Percentiles rank a stretch among this genome's conserved stretches.
phyloP scores from a whole-genome alignment of 1,140 invertebrate species.

The Drosophila willistoni region DNA sequence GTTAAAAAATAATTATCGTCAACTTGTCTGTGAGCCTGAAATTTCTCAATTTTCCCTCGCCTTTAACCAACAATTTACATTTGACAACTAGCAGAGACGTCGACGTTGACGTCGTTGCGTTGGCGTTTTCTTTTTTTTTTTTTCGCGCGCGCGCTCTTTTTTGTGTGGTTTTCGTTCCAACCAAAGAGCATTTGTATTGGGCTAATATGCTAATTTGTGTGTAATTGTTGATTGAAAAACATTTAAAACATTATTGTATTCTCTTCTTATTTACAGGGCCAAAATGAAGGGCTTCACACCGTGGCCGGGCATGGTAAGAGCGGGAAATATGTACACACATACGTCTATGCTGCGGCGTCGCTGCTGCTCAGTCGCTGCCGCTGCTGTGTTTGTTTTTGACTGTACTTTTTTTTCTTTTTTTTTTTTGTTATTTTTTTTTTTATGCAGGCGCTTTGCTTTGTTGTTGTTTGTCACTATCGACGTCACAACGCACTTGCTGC shows the following conservation, averaged over 20 bases:
- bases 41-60: constrained; percentile 7
- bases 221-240: constrained; percentile 22
- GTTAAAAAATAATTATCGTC: constrained; percentile 45
- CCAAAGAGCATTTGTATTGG: constrained; percentile 27
- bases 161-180: constrained; percentile 22
- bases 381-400: constrained; percentile 75
- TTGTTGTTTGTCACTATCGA: constrained; percentile 32
- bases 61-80: constrained; percentile 10
- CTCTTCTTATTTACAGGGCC: constrained; percentile 89
- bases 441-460: constrained; percentile 50
- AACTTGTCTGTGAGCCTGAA: constrained; percentile 23
- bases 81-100: constrained; percentile 20
- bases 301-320: constrained; percentile 96
- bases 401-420: constrained; percentile 44
- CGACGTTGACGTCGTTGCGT: constrained; percentile 64
- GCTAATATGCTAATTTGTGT: background rate
- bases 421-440: constrained; percentile 50
- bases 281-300: constrained; percentile 98
- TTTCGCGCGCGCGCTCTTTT: constrained; percentile 67
- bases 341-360: constrained; percentile 42
- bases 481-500: constrained; percentile 69
- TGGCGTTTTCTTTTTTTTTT: constrained; percentile 80
- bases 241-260: constrained; percentile 8
- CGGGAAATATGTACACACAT: constrained; percentile 41
- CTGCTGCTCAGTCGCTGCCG: constrained; percentile 40